Evolutionary conservation across 2,888 invertebrate genomes (phyloP).

Genomic region (Callyntrura sp.): DNA sequence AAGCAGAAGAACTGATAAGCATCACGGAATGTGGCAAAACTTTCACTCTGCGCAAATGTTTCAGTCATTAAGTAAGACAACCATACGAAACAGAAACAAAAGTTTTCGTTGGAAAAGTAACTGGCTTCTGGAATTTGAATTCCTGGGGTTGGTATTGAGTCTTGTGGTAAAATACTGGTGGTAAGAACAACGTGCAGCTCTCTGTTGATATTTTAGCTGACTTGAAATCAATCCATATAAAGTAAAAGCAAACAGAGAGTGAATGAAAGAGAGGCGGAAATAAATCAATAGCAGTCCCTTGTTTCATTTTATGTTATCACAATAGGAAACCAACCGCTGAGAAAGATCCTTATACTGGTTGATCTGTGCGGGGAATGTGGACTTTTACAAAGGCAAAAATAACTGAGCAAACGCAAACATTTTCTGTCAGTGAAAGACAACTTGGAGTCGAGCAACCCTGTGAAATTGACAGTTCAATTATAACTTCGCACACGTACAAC

Average conservation of each 20-base stretch:
- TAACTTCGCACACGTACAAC: conserved; percentile 54
- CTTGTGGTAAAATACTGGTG: not conserved
- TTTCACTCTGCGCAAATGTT: conserved; percentile 23
- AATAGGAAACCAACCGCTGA: not conserved
- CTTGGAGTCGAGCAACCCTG: conserved; percentile 63
- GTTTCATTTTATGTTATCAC: conserved; percentile 11
- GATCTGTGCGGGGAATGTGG: not conserved
- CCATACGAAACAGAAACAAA: not conserved
- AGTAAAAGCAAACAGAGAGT: not conserved
- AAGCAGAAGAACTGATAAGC: conserved; percentile 12
- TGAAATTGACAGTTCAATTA: conserved; percentile 78
- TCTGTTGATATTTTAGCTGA: not conserved
- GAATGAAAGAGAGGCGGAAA: not conserved
- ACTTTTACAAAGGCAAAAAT: not conserved
- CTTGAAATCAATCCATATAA: conserved; percentile 5
- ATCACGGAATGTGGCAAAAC: conserved; percentile 21
- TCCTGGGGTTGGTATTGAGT: too few relatives aligned
- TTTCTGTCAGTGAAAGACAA: conserved; percentile 64
- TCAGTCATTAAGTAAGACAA: conserved; percentile 19
- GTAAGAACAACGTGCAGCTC: too few relatives aligned
- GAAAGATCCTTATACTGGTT: not conserved
- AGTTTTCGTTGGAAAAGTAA: not conserved
- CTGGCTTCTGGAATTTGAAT: not conserved
- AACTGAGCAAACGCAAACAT: conserved; percentile 28
- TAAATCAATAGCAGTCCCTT: conserved; percentile 26